Evolutionary conservation across 2,113 vertebrate species (phyloP).

Genomic region (Gorsachius goisagi): DNA sequence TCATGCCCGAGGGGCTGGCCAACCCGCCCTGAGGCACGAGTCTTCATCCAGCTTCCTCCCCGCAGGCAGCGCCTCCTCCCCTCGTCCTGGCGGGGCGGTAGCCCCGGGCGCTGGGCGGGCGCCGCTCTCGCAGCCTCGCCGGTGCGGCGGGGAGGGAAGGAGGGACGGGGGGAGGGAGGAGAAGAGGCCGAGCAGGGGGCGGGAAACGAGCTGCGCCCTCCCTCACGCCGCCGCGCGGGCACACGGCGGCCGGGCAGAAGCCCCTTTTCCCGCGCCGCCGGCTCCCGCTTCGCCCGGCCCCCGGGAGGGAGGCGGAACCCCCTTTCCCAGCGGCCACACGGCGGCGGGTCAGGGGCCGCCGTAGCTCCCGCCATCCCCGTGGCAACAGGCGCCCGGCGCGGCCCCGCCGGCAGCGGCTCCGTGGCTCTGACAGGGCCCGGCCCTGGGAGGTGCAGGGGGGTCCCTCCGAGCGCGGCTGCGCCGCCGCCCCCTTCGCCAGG

Average conservation of each 20-base stretch:
- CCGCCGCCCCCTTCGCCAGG: not conserved
- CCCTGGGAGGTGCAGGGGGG: accelerated
- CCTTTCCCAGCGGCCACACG: not conserved
- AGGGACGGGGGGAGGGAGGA: not conserved
- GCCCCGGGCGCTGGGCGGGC: not conserved
- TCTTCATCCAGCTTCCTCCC: not conserved
- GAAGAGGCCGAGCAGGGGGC: not conserved
- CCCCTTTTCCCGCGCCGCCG: accelerated
- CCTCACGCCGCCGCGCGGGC: not conserved
- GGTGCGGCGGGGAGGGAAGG: not conserved
- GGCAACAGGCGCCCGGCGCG: not conserved
- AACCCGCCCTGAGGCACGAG: not conserved
- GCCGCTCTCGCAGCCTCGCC: not conserved
- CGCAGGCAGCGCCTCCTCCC: not conserved
- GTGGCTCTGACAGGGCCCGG: too few species aligned
- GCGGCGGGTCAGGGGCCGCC: not conserved
- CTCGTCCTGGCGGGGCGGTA: not conserved
- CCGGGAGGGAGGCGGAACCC: not conserved
- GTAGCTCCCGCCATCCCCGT: not conserved
- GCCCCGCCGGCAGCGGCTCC: not conserved
- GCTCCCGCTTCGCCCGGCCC: too few species aligned
- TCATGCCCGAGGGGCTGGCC: not conserved
- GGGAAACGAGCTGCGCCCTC: not conserved
- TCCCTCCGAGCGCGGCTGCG: accelerated
- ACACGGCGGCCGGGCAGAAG: accelerated